Base-by-base conservation (phyloP, 2,888 invertebrate species). In the Eurytoma adleriae region DNA sequence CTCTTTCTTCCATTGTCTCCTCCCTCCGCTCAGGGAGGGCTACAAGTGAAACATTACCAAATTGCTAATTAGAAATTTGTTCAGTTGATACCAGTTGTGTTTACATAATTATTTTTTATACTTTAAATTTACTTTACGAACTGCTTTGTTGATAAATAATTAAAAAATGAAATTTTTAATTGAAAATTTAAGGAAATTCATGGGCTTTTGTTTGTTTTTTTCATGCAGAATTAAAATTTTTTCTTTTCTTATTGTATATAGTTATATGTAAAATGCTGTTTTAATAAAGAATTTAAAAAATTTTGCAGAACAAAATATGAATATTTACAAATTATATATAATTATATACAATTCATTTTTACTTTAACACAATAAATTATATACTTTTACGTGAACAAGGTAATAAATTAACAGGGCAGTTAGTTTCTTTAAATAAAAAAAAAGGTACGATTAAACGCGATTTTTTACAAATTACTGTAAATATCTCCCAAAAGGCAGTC, bases 11-110 rank as follows among this genome's bases (percentile, higher is more conserved):
- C 84, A 80, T 86, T 87, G 87, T 87, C 89, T 89, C 87, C 90
- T 89, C 90, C 90, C 90, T 90, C 90, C 90, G 86, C 89, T 87
- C 89, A 88, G 88, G 90, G 90, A 90, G 90, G 90, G 90, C 90
- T 90, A 90, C 88, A 90, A 90, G 90, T 90, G 89, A 90, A 90
- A 90, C 89, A 90, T 90, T 87, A 90, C 89, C 90, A 90, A 90
- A 90, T 87, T 86, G 85, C 86, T 86, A 88, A 90, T 90, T 90
- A 90, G 90, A 90, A 88, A 86, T 84, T 72, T 74, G 82, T 81
- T 76, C 78, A 82, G 81, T 59, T 75, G n/a, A 50, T 68, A 27
- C 61, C 71, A 72, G 1, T 67, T 75, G 73, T 82, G 66, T 48
- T 73, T 78, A 81, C 75, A 73, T 67, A 84, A 79, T 84, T 83